phyloP scores from a whole-genome alignment of 2,797 vertebrate genomes.

The Parauchenoglanis ngamensis region DNA sequence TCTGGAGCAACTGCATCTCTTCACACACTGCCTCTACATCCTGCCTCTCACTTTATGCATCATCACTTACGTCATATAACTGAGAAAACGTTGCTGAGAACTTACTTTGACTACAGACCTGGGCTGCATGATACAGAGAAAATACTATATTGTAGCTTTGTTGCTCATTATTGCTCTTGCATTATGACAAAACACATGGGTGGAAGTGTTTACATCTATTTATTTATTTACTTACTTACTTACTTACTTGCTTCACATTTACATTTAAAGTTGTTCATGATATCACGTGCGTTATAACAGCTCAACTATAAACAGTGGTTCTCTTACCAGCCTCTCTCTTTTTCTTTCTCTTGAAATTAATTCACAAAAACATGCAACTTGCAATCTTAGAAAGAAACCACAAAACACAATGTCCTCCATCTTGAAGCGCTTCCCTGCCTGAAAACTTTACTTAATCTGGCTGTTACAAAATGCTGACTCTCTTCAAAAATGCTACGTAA shows the following conservation, averaged over 20 bases:
- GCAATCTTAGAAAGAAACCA: background rate
- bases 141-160: background rate
- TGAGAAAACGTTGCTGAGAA: slow-evolving; percentile 11
- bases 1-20: slow-evolving; percentile 27
- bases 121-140: background rate
- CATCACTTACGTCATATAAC: slow-evolving; percentile 21
- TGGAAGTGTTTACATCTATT: background rate
- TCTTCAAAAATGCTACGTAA: background rate
- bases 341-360: background rate
- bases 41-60: slow-evolving; percentile 19
- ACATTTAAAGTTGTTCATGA: background rate
- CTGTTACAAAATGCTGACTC: background rate
- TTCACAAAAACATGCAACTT: background rate
- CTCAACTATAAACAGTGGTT: background rate
- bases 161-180: background rate
- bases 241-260: background rate
- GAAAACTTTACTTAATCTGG: background rate
- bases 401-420: background rate
- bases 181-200: background rate
- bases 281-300: background rate
- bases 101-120: slow-evolving; percentile 19
- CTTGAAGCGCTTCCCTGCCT: background rate
- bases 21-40: slow-evolving; percentile 37
- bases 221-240: background rate
- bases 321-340: background rate